Conservation (phyloP, 2,113 vertebrate genomes). For the Brachyhypopomus occidentalis region DNA sequence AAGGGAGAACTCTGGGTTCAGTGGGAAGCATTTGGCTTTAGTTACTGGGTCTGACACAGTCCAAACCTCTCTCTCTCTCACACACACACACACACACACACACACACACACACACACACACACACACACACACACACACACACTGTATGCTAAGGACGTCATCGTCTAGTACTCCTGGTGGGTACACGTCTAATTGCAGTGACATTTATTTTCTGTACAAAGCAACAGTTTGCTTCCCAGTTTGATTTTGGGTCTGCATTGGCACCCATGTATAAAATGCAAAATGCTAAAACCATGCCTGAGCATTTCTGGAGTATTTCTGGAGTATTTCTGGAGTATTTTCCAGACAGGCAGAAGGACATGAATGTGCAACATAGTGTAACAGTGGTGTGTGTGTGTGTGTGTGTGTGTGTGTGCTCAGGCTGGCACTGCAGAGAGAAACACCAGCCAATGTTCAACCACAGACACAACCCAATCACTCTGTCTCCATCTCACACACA, state of each 20-base stretch:
- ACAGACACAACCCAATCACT: background rate
- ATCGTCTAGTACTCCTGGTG: background rate
- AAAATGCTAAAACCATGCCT: background rate
- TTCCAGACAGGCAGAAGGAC: no score
- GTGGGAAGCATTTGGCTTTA: no score
- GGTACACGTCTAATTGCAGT: background rate
- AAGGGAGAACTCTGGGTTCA: no score
- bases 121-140: background rate
- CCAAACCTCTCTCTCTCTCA: no score
- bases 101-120: no score
- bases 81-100: no score
- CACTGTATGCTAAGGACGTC: background rate
- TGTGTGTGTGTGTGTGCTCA: constrained; percentile 49
- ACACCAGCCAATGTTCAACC: constrained; percentile 41
- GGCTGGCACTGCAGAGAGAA: constrained; percentile 42
- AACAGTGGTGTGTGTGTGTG: constrained; percentile 39
- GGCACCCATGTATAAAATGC: background rate
- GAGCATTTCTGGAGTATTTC: background rate
- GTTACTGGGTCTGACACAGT: no score
- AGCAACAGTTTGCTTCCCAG: background rate
- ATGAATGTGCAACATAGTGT: constrained; percentile 28
- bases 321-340: no score
- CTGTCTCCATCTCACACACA: background rate
- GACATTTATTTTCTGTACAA: background rate
- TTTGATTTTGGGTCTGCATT: background rate